A percentile compares a stretch with the other conserved stretches of the same genome.
Evolutionary conservation across 2,797 vertebrate genomes (phyloP).

Genomic region (Sebastes baramenuke): DNA sequence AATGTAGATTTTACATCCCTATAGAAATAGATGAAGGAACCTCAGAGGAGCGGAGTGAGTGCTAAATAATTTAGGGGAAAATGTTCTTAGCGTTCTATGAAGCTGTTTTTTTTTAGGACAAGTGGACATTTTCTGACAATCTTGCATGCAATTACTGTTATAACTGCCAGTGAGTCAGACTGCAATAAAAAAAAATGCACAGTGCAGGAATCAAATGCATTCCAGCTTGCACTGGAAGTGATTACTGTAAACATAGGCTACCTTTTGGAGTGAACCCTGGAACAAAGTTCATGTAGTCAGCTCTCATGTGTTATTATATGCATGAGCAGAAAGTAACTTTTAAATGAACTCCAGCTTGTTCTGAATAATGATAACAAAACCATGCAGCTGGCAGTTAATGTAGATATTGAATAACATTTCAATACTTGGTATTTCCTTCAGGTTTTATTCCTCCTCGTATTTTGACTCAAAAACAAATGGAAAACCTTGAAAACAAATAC

Average conservation of each 20-base stretch:
- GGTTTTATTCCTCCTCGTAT: background rate
- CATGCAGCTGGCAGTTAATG: background rate
- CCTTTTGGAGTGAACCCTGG: background rate
- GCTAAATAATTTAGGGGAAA: slow-evolving; percentile 43
- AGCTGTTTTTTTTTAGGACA: slow-evolving; percentile 25
- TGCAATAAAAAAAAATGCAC: slow-evolving; percentile 12
- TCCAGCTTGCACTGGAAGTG: background rate
- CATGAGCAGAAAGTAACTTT: background rate
- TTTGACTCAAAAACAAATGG: background rate
- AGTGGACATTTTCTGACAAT: slow-evolving; percentile 38
- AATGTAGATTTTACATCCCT: slow-evolving; percentile 14
- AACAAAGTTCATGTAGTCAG: background rate
- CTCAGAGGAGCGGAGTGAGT: background rate
- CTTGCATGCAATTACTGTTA: slow-evolving; percentile 28
- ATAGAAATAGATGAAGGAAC: slow-evolving; percentile 20
- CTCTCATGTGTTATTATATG: background rate
- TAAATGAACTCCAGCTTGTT: background rate
- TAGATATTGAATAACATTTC: background rate
- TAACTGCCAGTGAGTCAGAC: background rate
- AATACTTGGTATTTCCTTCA: background rate
- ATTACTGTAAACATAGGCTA: background rate
- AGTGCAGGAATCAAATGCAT: background rate
- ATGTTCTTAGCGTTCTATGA: slow-evolving; percentile 1
- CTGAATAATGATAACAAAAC: background rate
- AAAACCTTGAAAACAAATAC: background rate